phyloP scores from a whole-genome alignment of 2,797 vertebrate genomes.

The Neomorphus geoffroyi region DNA sequence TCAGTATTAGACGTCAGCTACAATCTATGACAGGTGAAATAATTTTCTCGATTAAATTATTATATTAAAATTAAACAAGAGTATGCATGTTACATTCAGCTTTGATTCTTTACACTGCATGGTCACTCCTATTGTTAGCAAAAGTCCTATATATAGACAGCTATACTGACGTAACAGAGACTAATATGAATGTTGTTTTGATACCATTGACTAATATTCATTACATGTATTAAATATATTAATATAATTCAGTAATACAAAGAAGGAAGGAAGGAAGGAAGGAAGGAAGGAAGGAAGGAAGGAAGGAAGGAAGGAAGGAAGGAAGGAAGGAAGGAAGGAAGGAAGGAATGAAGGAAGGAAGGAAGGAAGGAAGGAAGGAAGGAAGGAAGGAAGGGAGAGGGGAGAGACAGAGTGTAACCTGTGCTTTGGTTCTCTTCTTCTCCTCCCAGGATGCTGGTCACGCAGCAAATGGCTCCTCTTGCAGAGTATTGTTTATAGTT shows the following conservation, averaged over 20 bases:
- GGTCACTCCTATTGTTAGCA: neutral
- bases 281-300: no score
- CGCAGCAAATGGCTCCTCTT: no score
- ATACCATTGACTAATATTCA: neutral
- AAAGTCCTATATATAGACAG: neutral
- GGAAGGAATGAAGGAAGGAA: no score
- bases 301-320: no score
- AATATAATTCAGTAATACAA: neutral
- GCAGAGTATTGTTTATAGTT: no score
- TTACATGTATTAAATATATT: neutral
- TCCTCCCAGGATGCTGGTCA: no score
- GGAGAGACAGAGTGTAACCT: no score
- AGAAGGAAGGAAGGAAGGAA: no score
- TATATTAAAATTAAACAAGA: neutral
- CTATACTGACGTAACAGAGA: neutral
- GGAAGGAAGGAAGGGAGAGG: no score
- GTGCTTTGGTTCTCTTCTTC: no score
- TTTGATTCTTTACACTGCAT: neutral
- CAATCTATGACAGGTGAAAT: neutral
- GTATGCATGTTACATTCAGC: neutral
- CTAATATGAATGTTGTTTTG: neutral
- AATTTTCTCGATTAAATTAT: neutral
- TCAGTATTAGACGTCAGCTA: neutral
- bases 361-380: no score
- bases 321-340: no score